Evolutionary conservation across 64 coral and sea anemone species (phyloP), one percentile per base, ranked within the genome.

Genomic region (Montipora foliosa): DNA sequence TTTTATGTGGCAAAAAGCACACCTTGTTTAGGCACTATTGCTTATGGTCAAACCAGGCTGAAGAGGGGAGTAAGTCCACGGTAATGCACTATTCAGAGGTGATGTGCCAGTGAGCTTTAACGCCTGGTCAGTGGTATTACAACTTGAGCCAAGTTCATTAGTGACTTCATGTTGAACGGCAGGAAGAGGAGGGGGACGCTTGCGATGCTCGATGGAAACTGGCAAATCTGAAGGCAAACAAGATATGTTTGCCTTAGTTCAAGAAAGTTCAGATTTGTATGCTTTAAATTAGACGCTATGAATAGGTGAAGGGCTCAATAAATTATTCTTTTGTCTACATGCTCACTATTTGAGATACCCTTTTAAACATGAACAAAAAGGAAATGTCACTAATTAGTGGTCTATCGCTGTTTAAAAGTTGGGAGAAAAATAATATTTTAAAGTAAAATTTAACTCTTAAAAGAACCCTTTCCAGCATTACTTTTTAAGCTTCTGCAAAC

Each of bases 21-120:
- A 86, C 82, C 82, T 86, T 86, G 62, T 72, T 68, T 71, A 86
- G 17, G 61, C 82, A 72, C 46, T 86, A 86, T 86, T 86, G 45
- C 67, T 86, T 86, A 86, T 71, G 15, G 82, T 71, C 82, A 86
- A 50, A 8, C 44, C 82, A 22, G 62, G 47, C 16, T 88, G 83
- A 2, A 87, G 48, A 45, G 92, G 76, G 64, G 77, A 78, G 88
- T 84, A 93, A 8, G 83, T 93, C 92, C 92, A 93, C 19, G 92
- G 92, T 19, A 93, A 74, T 47, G 87, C 92, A 51, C 92, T 93
- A 87, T 93, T 93, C 49, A 93, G 83, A 72, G 92, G 92, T 70
- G 92, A 93, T 2, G 92, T 88, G n/a, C 92, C 92, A 14, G 92
- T 93, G 55, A 93, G 87, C 58, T 93, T 93, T 79, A 93, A 14